These are phyloP conservation scores for Sylvia borin DNA, from an alignment of 2,797 vertebrate genomes.

Conservation along the genomic window DNA sequence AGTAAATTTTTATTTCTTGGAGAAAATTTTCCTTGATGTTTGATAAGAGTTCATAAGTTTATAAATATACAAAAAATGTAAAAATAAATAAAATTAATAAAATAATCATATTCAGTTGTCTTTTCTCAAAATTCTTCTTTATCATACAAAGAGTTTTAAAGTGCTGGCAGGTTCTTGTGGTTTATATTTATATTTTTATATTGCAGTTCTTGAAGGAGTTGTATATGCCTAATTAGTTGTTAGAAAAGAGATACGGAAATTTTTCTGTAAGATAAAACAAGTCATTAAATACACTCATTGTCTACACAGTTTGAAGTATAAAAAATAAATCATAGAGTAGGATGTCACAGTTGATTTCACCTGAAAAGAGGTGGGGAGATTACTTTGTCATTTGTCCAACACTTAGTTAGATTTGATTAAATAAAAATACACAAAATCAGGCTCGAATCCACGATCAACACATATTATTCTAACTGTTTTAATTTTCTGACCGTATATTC, in stretches of 20 bases:
- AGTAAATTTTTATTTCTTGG: neutral
- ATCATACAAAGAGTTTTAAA: neutral
- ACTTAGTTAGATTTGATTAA: neutral
- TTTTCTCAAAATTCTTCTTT: neutral
- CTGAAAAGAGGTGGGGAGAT: neutral
- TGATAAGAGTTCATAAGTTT: neutral
- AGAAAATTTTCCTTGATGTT: neutral
- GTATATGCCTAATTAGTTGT: neutral
- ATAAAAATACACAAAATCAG: slow-evolving; percentile 37
- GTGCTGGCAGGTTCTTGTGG: neutral
- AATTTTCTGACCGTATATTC: neutral
- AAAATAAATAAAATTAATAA: neutral
- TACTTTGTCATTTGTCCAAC: neutral
- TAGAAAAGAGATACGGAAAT: neutral
- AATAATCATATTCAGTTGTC: neutral
- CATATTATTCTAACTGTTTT: neutral
- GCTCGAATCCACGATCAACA: slow-evolving; percentile 23
- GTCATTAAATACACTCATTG: neutral
- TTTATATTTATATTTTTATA: neutral
- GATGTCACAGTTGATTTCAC: neutral
- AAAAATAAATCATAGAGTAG: neutral
- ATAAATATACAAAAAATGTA: neutral
- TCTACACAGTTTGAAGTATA: neutral
- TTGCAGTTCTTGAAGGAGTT: neutral
- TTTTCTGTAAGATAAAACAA: neutral